These are phyloP conservation scores for Gnathonemus longibarbis DNA, from an alignment of 2,113 vertebrate genomes.

Conservation along the genomic window DNA sequence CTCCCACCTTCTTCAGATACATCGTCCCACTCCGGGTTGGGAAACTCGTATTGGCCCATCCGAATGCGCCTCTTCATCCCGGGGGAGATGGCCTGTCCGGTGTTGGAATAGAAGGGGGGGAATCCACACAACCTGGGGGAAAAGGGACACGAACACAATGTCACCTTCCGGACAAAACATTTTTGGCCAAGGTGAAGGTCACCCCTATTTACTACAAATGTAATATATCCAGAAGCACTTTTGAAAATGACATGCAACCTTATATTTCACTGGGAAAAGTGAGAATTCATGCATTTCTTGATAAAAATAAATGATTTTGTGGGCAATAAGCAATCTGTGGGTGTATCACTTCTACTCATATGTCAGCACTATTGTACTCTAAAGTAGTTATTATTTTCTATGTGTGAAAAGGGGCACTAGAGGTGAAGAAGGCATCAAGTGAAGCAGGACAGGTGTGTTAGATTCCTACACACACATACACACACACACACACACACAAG, in stretches of 20 bases:
- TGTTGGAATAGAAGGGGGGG: constrained; percentile 97
- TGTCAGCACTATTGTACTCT: neutral
- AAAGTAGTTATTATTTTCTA: neutral
- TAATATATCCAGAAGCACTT: neutral
- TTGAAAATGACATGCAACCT: neutral
- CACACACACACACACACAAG: neutral
- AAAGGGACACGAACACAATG: constrained; percentile 4
- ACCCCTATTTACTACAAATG: neutral
- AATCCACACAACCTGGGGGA: constrained; percentile 83
- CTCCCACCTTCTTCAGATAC: constrained; percentile 87
- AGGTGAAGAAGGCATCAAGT: neutral
- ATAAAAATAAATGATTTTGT: neutral
- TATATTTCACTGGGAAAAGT: neutral
- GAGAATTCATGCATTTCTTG: neutral
- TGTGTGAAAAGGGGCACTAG: neutral
- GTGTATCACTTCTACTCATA: neutral
- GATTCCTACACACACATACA: neutral
- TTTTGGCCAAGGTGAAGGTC: neutral
- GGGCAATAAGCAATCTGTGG: neutral
- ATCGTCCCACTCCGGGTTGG: constrained; percentile 90
- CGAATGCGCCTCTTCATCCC: constrained; percentile 97
- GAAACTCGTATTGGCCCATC: constrained; percentile 95
- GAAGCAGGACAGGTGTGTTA: neutral
- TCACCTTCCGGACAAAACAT: neutral
- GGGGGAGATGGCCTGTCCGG: constrained; percentile 93